Evolutionary conservation across 2,888 invertebrate species (phyloP).

Genomic region (Rhingia rostrata): DNA sequence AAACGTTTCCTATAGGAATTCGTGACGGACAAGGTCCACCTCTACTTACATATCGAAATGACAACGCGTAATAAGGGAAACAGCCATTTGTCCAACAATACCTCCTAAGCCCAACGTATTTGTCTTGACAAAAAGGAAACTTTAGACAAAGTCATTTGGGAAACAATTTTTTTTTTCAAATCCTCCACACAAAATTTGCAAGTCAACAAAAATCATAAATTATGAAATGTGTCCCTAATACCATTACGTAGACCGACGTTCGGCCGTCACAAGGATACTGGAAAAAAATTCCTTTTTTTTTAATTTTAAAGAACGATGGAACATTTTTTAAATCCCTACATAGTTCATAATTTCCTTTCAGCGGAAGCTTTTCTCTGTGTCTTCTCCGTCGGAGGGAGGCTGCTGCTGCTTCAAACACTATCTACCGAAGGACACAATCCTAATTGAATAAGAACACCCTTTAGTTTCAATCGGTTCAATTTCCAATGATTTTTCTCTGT

Average conservation of each 20-base stretch:
- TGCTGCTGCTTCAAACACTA: conserved; percentile 1
- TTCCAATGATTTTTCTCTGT: conserved; percentile 63
- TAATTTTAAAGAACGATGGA: conserved; percentile 7
- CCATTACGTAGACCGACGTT: conserved; percentile 30
- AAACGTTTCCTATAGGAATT: too few species aligned
- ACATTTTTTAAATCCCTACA: conserved; percentile 53
- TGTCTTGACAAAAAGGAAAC: too few species aligned
- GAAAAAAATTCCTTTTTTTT: neutral
- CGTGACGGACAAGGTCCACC: too few species aligned
- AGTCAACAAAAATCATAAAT: conserved; percentile 59
- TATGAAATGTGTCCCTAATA: conserved; percentile 23
- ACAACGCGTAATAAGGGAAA: too few species aligned
- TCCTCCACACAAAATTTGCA: conserved; percentile 8
- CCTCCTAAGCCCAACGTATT: too few species aligned
- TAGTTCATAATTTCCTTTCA: conserved; percentile 72
- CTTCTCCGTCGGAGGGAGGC: neutral
- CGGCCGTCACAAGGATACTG: neutral
- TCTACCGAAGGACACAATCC: conserved; percentile 32
- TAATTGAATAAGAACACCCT: conserved; percentile 73
- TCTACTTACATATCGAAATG: too few species aligned
- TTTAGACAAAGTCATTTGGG: neutral
- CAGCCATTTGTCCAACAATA: too few species aligned
- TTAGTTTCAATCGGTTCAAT: conserved; percentile 74
- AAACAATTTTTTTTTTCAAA: neutral
- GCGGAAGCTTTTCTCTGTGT: conserved; percentile 54